A percentile compares a stretch with the other conserved stretches of the same genome.
These are phyloP conservation scores for Cercopithecus mona DNA, from an alignment of 2,113 vertebrate species.

Conservation along the genomic window DNA sequence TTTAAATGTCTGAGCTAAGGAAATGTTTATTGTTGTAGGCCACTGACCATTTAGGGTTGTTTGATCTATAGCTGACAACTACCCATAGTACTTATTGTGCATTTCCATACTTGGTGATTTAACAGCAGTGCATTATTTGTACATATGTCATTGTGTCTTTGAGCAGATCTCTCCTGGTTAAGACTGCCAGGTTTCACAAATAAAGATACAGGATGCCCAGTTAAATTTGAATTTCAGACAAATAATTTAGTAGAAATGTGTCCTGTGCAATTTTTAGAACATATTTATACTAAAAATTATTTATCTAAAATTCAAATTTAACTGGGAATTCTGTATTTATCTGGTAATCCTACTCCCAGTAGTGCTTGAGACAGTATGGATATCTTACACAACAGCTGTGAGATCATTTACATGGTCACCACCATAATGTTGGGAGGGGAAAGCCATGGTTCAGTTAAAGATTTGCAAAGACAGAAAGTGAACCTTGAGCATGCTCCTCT, in stretches of 20 bases:
- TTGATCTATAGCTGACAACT: background rate
- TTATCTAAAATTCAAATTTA: background rate
- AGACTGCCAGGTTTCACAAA: background rate
- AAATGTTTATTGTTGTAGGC: background rate
- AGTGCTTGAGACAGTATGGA: background rate
- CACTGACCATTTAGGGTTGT: background rate
- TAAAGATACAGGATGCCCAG: background rate
- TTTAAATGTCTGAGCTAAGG: background rate
- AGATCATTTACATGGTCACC: background rate
- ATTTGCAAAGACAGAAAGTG: background rate
- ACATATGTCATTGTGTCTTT: background rate
- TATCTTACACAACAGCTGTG: background rate
- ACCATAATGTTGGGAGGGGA: background rate
- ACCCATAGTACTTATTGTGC: background rate
- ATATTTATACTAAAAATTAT: background rate
- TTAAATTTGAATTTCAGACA: slow-evolving; percentile 30
- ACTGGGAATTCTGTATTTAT: background rate
- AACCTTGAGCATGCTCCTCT: background rate
- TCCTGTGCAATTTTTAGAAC: background rate
- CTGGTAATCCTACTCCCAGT: background rate
- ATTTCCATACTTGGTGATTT: background rate
- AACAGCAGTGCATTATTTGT: background rate
- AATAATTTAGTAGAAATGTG: background rate
- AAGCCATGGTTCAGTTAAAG: background rate
- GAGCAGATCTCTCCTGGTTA: background rate